Conservation (phyloP, 2,797 vertebrate species). For the Eidolon dupreanum region DNA sequence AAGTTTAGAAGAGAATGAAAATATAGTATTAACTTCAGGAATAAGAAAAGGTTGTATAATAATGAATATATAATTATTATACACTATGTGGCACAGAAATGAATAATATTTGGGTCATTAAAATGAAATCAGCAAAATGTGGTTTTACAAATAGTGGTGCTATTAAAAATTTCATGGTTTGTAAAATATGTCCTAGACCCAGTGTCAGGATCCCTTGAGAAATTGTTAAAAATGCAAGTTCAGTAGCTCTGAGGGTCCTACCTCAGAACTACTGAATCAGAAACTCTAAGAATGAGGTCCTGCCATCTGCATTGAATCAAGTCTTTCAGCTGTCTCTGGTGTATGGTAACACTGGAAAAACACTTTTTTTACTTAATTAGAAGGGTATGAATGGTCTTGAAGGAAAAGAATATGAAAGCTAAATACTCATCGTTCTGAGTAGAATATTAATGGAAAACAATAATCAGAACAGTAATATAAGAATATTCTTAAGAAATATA, state of each 20-base stretch:
- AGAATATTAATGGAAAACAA: not conserved
- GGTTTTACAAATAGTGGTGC: not conserved
- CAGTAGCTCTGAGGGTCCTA: too few species aligned
- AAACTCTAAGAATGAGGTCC: not conserved
- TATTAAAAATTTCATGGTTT: not conserved
- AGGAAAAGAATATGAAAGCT: not conserved
- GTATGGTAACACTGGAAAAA: not conserved
- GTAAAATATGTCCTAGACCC: not conserved
- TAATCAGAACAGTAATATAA: not conserved
- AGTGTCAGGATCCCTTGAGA: too few species aligned
- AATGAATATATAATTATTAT: not conserved
- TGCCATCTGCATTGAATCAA: not conserved
- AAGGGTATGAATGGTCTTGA: not conserved
- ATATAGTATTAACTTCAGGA: not conserved
- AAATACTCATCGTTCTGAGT: not conserved
- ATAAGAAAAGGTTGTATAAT: not conserved
- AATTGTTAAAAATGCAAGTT: too few species aligned
- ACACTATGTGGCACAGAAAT: not conserved
- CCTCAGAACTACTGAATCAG: not conserved
- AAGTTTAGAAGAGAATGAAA: not conserved
- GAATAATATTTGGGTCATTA: not conserved
- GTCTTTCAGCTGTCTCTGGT: not conserved
- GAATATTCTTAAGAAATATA: not conserved
- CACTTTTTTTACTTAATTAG: not conserved
- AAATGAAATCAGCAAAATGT: not conserved